Conservation (phyloP, 2,113 vertebrate genomes). For the Colius striatus region DNA sequence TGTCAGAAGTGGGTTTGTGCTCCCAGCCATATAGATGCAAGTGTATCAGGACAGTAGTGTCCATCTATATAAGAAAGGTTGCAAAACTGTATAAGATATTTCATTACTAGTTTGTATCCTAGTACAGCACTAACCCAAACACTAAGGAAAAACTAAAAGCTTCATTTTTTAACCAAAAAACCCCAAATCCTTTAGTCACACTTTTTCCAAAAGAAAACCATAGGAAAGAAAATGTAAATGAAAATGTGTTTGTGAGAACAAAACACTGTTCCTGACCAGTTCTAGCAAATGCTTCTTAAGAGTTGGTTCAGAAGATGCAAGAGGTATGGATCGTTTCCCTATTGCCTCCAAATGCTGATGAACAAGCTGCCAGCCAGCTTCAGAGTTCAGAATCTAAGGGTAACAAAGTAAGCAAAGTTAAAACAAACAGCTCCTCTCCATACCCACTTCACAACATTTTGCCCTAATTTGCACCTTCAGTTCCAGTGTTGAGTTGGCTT, state of each 20-base stretch:
- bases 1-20: background rate
- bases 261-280: background rate
- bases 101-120: background rate
- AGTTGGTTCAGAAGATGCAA: background rate
- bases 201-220: background rate
- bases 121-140: background rate
- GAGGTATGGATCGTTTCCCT: background rate
- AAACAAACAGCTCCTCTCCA: background rate
- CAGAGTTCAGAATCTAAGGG: background rate
- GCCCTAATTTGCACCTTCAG: background rate
- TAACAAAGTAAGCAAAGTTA: background rate
- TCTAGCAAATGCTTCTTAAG: background rate
- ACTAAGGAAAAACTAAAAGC: background rate
- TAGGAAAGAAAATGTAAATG: background rate
- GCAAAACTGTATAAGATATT: background rate
- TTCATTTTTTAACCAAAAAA: background rate
- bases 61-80: background rate
- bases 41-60: background rate
- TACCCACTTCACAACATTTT: background rate
- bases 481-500: background rate
- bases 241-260: background rate
- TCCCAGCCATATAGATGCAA: background rate
- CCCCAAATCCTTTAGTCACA: fast-evolving
- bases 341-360: background rate
- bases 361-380: background rate